Conservation (phyloP, 2,113 vertebrate genomes). For the Scalopus aquaticus region DNA sequence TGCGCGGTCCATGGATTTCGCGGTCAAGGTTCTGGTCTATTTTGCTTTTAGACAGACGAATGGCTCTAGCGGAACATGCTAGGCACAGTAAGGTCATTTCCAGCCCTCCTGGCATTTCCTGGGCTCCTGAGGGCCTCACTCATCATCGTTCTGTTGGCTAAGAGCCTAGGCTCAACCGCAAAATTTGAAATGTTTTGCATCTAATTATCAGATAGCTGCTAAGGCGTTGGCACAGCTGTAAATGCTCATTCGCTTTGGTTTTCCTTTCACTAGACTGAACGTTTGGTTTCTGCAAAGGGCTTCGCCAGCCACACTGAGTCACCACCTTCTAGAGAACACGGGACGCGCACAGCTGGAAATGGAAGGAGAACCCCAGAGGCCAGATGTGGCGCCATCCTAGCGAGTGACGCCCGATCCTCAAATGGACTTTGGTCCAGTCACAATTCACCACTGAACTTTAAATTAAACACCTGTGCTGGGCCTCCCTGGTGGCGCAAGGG, state of each 20-base stretch:
- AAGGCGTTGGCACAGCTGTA: neutral
- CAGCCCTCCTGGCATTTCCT: neutral
- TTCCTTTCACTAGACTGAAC: neutral
- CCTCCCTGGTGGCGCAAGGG: too few relatives aligned
- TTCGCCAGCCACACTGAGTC: neutral
- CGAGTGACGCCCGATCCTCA: neutral
- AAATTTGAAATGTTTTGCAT: neutral
- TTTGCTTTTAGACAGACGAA: neutral
- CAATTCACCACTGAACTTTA: neutral
- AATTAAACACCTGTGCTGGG: neutral
- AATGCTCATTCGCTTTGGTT: neutral
- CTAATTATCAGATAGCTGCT: neutral
- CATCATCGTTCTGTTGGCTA: neutral
- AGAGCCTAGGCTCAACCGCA: neutral
- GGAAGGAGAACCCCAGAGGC: accelerated
- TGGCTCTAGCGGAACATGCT: accelerated
- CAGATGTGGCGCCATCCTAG: accelerated
- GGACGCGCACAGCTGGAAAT: neutral
- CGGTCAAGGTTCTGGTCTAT: neutral
- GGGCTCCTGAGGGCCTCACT: neutral
- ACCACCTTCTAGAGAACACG: neutral
- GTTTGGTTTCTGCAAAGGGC: slow-evolving; percentile 1
- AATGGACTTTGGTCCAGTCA: neutral
- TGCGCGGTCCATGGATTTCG: neutral
- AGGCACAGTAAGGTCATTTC: neutral